phyloP scores from a whole-genome alignment of 2,113 vertebrate species.

The Cryptotis parvus region DNA sequence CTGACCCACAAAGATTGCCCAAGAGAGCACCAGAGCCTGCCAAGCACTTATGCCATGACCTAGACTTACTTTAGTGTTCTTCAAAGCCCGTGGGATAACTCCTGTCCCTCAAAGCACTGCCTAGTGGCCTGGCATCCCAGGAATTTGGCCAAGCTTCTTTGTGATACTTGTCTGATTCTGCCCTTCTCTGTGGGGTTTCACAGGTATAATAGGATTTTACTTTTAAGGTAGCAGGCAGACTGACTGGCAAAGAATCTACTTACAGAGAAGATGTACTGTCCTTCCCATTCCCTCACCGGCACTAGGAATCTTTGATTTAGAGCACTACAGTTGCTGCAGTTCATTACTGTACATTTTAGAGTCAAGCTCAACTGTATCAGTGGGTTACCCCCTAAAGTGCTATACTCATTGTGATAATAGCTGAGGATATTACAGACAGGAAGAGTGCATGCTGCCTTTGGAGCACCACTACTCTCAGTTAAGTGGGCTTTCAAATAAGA shows the following conservation, averaged over 20 bases:
- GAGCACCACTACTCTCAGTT: conserved; percentile 52
- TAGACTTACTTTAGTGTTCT: conserved; percentile 17
- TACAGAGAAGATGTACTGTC: conserved; percentile 47
- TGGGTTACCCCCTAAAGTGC: conserved; percentile 68
- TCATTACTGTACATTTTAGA: conserved; percentile 80
- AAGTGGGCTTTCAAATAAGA: conserved; percentile 50
- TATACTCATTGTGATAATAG: conserved; percentile 67
- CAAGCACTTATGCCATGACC: background rate
- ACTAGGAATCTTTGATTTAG: conserved; percentile 78
- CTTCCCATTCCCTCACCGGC: conserved; percentile 55
- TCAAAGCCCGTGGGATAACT: conserved; percentile 51
- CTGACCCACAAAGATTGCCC: background rate
- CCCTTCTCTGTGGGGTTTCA: conserved; percentile 67
- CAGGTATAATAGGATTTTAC: conserved; percentile 77
- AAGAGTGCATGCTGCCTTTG: conserved; percentile 26
- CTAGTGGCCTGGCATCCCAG: conserved; percentile 15
- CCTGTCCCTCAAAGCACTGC: conserved; percentile 40
- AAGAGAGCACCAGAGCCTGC: background rate
- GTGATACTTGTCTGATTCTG: conserved; percentile 58
- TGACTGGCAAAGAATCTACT: conserved; percentile 67
- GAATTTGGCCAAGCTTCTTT: conserved; percentile 69
- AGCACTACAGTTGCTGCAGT: conserved; percentile 65
- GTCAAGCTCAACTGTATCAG: conserved; percentile 58
- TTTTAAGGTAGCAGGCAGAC: conserved; percentile 73
- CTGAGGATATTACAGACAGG: conserved; percentile 47